Evolutionary conservation across 2,888 invertebrate genomes (phyloP), one percentile per base, ranked within the genome.

Genomic region (Muschampia staudingeri): DNA sequence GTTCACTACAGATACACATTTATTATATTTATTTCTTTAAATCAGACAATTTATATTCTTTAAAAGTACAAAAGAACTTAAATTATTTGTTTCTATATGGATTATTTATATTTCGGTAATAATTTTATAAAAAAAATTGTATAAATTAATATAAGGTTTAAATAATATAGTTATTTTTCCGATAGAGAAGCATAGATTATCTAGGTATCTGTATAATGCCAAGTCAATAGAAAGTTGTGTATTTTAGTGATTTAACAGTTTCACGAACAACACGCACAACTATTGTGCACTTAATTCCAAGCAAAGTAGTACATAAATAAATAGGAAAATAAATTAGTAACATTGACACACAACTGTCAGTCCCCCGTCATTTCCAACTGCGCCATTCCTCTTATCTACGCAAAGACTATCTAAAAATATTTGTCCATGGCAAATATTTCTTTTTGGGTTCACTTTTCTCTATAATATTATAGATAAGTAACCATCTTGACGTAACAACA

Each of bases 361-460:
- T 72, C 72, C 72, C 78, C 72, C 78, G 72, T 72, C 78, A 79
- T 79, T 79, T 79, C 72, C 72, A 79, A 79, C 65, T 72, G 78
- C 72, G 78, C 72, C 78, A 79, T 79, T 79, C 37, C 44, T 77
- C 76, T 80, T 67, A 72, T 81, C 71, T 76, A 76, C 81, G 56
- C 81, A 80, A 67, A 84, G 82, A 88, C 84, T 87, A 89, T 88
- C 88, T 88, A 85, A 85, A 90, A 91, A 90, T 87, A 88, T 88
- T 94, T 94, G 94, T 94, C 94, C 92, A 93, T 94, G 91, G 93
- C 92, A 92, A 93, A 93, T 92, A 93, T 94, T 91, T 93, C 93
- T 25, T 95, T 96, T 95, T 96, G 94, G 96, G 96, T 95, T 95
- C 95, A 93, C 91, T 91, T 94, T 93, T 93, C 94, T 92, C 91